Conservation (phyloP, 1,140 invertebrate species). For the Antheraea mylitta region DNA sequence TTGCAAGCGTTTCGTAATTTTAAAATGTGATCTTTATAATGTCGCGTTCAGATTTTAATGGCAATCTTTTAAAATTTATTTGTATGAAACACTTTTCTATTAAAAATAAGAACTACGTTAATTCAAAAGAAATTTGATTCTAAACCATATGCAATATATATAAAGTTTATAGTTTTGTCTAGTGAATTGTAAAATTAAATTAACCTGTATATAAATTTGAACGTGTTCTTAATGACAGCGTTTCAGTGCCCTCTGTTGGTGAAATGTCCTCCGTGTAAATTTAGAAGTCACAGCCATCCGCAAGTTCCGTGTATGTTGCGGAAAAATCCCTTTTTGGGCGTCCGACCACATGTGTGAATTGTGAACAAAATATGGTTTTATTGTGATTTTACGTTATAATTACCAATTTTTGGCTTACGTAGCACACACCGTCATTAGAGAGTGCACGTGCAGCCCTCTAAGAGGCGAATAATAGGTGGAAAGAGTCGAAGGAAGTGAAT, state of each 20-base stretch:
- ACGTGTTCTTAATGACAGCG: conserved; percentile 36
- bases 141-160: neutral
- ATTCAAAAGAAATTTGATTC: neutral
- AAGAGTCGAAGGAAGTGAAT: conserved; percentile 69
- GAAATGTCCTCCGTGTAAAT: conserved; percentile 65
- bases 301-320: conserved; percentile 76
- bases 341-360: conserved; percentile 79
- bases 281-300: conserved; percentile 76
- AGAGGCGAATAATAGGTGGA: conserved; percentile 61
- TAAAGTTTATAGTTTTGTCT: neutral
- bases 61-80: neutral
- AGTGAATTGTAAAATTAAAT: conserved; percentile 3
- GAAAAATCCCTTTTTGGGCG: conserved; percentile 80
- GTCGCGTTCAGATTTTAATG: conserved; percentile 42
- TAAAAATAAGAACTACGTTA: neutral
- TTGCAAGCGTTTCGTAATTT: conserved; percentile 31
- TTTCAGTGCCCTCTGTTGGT: conserved; percentile 62
- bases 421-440: conserved; percentile 50
- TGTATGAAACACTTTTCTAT: neutral
- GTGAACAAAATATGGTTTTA: conserved; percentile 76
- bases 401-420: conserved; percentile 48
- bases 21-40: conserved; percentile 48
- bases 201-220: conserved; percentile 33
- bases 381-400: conserved; percentile 64
- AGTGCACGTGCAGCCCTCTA: conserved; percentile 48